These are phyloP conservation scores for Drosophila aldrichi DNA, from an alignment of 2,888 invertebrate species.

Conservation along the genomic window DNA sequence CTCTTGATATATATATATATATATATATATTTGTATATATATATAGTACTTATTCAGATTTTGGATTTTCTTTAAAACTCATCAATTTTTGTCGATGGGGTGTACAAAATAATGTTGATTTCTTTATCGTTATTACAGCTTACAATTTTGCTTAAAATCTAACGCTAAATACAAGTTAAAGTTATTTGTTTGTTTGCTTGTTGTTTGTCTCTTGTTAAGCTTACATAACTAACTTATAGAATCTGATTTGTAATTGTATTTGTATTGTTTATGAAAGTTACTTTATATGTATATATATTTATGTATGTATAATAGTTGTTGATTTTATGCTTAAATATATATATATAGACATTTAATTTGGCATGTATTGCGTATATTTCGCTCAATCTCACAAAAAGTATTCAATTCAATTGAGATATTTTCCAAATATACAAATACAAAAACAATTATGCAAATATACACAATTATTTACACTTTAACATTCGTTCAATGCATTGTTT, in stretches of 20 bases:
- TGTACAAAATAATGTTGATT: constrained; percentile 60
- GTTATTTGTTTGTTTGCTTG: constrained; percentile 20
- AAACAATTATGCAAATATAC: constrained; percentile 55
- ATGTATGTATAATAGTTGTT: constrained; percentile 54
- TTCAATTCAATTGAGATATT: constrained; percentile 54
- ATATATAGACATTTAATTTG: constrained; percentile 74
- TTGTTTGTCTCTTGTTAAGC: constrained; percentile 29
- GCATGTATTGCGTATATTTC: constrained; percentile 75
- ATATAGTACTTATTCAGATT: constrained; percentile 30
- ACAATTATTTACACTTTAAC: constrained; percentile 49
- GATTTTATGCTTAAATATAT: constrained; percentile 66
- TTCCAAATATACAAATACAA: constrained; percentile 41
- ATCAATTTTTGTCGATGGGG: constrained; percentile 69
- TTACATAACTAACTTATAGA: constrained; percentile 65
- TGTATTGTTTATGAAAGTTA: constrained; percentile 36
- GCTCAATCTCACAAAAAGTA: constrained; percentile 48
- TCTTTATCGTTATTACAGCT: constrained; percentile 33
- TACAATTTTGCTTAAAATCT: constrained; percentile 46
- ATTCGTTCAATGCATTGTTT: constrained; percentile 23
- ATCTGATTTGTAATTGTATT: constrained; percentile 55
- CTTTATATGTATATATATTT: constrained; percentile 30
- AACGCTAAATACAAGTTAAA: constrained; percentile 50
- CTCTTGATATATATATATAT: constrained; percentile 47
- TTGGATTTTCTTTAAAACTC: constrained; percentile 57
- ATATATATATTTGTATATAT: constrained; percentile 13